Base-by-base conservation (phyloP, 2,797 vertebrate genomes). In the Hapalemur alaotrensis region DNA sequence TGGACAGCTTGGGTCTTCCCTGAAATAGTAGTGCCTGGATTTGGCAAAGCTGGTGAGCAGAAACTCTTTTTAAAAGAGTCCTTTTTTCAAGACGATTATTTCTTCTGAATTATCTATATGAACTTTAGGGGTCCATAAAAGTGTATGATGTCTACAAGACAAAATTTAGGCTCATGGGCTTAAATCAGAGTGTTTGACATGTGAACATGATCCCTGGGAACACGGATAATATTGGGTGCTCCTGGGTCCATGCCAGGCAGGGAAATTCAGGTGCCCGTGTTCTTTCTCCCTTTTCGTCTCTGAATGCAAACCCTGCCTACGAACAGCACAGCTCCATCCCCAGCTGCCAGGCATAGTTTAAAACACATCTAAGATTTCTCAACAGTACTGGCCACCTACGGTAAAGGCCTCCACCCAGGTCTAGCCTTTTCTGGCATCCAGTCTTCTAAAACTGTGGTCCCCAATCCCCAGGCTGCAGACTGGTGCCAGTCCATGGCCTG, bases 201-300 rank as follows among this genome's bases (percentile, higher is more conserved):
- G 4, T 18, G 18, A 2, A 0, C 4, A 4, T 23, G 5, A 38
- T 9, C 48, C 38, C 23, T 78, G 72, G 48, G 18, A 52, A n/a
- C 0, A 1, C 5, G 22, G n/a, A 4, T 15, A n/a, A 12, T 18
- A 83, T 2, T 17, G 17, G 48, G 20, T 11, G 32, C 8, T 30
- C 1, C 22, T 52, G 38, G n/a, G 15, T 65, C n/a, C 14, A 7
- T 2, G 2, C 10, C 18, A 12, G 14, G 57, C n/a, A 25, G 14
- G n/a, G 54, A 48, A 48, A 5, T 61, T 72, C 25, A 4, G 4
- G 3, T 7, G 2, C 43, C 54, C 17, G 43, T 6, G 18, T 7
- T 52, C 20, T 28, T 38, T 57, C 30, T 41, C 15, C 4, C 2
- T 63, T 43, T 52, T 43, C 28, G 4, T n/a, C 22, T 11, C 54